phyloP scores from a whole-genome alignment of 1,140 invertebrate species.

The Dysdera silvatica region DNA sequence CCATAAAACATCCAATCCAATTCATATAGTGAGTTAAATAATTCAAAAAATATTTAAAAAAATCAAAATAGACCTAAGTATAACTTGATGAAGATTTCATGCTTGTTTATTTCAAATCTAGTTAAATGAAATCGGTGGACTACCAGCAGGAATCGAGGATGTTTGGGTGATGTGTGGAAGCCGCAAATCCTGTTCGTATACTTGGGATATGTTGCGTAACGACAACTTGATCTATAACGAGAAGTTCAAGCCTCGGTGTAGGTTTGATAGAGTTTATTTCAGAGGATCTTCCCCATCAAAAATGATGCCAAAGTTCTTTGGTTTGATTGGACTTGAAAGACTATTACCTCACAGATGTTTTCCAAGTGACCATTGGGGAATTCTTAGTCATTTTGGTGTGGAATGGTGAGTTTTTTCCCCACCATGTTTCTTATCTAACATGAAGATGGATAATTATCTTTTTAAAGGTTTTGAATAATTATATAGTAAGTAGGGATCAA shows the following conservation, averaged over 20 bases:
- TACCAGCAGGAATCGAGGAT: slow-evolving; percentile 48
- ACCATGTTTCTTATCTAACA: no score
- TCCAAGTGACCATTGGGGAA: slow-evolving; percentile 57
- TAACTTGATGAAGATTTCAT: neutral
- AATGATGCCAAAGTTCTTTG: slow-evolving; percentile 50
- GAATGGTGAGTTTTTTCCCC: slow-evolving; percentile 13
- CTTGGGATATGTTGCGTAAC: slow-evolving; percentile 53
- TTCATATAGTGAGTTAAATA: no score
- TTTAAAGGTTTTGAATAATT: no score
- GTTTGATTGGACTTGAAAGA: slow-evolving; percentile 52
- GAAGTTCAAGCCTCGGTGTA: slow-evolving; percentile 34
- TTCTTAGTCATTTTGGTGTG: slow-evolving; percentile 38
- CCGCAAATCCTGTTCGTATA: slow-evolving; percentile 49
- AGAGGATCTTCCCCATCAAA: slow-evolving; percentile 35
- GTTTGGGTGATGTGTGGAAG: slow-evolving; percentile 52
- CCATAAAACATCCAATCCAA: no score
- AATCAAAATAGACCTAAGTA: neutral
- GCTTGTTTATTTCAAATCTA: slow-evolving; percentile 33
- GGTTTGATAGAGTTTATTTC: slow-evolving; percentile 55
- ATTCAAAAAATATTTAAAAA: no score
- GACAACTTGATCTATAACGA: slow-evolving; percentile 41
- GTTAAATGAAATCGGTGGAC: slow-evolving; percentile 43
- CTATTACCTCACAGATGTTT: slow-evolving; percentile 49
- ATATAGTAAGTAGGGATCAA: no score
- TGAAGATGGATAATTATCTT: no score